These are phyloP conservation scores for Pelobates cultripes DNA, from an alignment of 2,797 vertebrate genomes.

Conservation along the genomic window DNA sequence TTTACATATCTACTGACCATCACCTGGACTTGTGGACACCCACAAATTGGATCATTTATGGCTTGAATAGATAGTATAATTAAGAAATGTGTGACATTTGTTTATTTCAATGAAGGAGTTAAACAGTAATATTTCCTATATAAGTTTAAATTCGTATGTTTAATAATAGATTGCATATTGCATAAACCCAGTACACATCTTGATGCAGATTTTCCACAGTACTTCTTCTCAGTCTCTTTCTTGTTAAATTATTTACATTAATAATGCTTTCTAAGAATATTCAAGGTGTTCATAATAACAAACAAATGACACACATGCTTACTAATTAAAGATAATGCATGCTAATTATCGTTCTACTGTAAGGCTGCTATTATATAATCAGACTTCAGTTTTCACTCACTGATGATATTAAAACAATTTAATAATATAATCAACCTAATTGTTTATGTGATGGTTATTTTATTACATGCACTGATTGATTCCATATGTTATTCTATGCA, in stretches of 20 bases:
- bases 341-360: conserved; percentile 27
- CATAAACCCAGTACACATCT: background rate
- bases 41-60: no score
- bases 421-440: conserved; percentile 22
- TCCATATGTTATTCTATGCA: background rate
- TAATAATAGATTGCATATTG: background rate
- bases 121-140: background rate
- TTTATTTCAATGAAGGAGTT: no score
- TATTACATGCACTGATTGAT: background rate
- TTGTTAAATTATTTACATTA: conserved; percentile 29
- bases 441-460: conserved; percentile 21
- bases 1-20: no score
- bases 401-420: conserved; percentile 21
- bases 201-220: conserved; percentile 7
- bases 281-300: conserved; percentile 26
- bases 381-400: conserved; percentile 8
- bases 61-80: no score
- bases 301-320: conserved; percentile 10
- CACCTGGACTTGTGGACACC: no score
- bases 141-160: background rate
- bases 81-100: no score
- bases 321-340: conserved; percentile 29
- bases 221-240: conserved; percentile 3
- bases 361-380: conserved; percentile 19
- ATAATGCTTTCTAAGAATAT: conserved; percentile 21